phyloP scores from a whole-genome alignment of 2,797 vertebrate genomes.

The Leuciscus waleckii region DNA sequence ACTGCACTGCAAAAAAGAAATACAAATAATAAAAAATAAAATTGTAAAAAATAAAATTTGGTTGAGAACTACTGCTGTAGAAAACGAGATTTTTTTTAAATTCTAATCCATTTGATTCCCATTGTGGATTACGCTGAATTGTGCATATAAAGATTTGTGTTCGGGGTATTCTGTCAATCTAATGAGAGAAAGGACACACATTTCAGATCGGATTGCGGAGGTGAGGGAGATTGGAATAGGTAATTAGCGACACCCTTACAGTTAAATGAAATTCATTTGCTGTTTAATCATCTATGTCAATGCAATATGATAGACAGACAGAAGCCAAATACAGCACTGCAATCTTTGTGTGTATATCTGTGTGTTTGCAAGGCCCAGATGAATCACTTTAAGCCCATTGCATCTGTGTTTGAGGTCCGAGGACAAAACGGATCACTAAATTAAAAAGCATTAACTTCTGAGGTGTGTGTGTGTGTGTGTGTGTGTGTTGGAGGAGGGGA shows the following conservation, averaged over 20 bases:
- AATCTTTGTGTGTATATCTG: slow-evolving; percentile 26
- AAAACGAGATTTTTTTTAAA: background rate
- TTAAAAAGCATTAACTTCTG: slow-evolving; percentile 60
- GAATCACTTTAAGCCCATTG: slow-evolving; percentile 36
- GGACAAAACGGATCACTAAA: slow-evolving; percentile 61
- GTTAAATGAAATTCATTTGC: slow-evolving; percentile 80
- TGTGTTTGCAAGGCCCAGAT: slow-evolving; percentile 31
- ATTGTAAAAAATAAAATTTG: background rate
- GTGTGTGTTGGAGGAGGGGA: slow-evolving; percentile 36
- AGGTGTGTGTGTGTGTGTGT: slow-evolving; percentile 38
- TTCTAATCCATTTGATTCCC: background rate
- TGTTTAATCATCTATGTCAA: slow-evolving; percentile 80
- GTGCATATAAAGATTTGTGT: slow-evolving; percentile 27
- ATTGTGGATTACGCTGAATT: background rate
- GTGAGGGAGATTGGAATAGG: slow-evolving; percentile 78
- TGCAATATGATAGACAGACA: slow-evolving; percentile 61
- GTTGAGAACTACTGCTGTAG: background rate
- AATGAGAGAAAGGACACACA: slow-evolving; percentile 54
- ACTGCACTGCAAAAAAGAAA: background rate
- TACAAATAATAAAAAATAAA: background rate
- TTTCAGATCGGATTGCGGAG: slow-evolving; percentile 74
- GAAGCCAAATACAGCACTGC: slow-evolving; percentile 54
- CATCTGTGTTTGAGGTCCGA: slow-evolving; percentile 42
- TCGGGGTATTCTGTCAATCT: slow-evolving; percentile 30
- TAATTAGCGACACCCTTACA: slow-evolving; percentile 80